A percentile compares a stretch with the other conserved stretches of the same genome.
Evolutionary conservation across 2,113 vertebrate species (phyloP).

Genomic region (Pungitius pungitius): DNA sequence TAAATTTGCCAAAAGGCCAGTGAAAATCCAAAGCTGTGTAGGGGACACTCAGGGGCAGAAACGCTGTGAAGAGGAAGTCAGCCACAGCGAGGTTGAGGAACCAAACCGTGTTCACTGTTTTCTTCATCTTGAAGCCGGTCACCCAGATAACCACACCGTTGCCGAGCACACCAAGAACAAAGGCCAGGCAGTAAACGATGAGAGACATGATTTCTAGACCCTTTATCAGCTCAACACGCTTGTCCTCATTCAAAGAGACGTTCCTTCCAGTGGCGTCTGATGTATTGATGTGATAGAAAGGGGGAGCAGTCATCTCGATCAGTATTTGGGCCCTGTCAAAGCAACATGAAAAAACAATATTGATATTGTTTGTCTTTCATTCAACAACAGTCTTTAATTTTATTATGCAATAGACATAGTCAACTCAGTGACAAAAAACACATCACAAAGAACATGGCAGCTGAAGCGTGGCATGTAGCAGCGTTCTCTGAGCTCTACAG

Average conservation of each 20-base stretch:
- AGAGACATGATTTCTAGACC: slow-evolving; percentile 75
- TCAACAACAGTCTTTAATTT: too few species aligned
- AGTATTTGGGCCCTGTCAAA: too few species aligned
- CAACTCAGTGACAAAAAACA: too few species aligned
- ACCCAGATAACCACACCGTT: slow-evolving; percentile 92
- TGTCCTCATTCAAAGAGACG: slow-evolving; percentile 55
- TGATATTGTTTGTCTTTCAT: too few species aligned
- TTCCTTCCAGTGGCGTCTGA: slow-evolving; percentile 39
- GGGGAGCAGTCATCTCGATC: slow-evolving; percentile 32
- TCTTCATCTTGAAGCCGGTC: slow-evolving; percentile 86
- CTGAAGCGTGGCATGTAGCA: not conserved
- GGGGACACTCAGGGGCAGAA: slow-evolving; percentile 82
- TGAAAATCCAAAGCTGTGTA: slow-evolving; percentile 78
- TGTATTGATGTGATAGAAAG: slow-evolving; percentile 51
- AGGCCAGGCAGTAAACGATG: slow-evolving; percentile 81
- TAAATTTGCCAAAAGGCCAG: slow-evolving; percentile 87
- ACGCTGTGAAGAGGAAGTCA: slow-evolving; percentile 85
- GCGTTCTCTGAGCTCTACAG: not conserved
- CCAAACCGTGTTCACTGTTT: slow-evolving; percentile 85
- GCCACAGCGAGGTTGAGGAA: slow-evolving; percentile 88
- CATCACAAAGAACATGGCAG: not conserved
- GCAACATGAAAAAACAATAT: too few species aligned
- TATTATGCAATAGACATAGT: too few species aligned
- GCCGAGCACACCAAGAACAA: slow-evolving; percentile 83
- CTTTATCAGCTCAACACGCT: slow-evolving; percentile 66